Conservation (phyloP, 2,888 invertebrate species). For the Galeruca laticollis region DNA sequence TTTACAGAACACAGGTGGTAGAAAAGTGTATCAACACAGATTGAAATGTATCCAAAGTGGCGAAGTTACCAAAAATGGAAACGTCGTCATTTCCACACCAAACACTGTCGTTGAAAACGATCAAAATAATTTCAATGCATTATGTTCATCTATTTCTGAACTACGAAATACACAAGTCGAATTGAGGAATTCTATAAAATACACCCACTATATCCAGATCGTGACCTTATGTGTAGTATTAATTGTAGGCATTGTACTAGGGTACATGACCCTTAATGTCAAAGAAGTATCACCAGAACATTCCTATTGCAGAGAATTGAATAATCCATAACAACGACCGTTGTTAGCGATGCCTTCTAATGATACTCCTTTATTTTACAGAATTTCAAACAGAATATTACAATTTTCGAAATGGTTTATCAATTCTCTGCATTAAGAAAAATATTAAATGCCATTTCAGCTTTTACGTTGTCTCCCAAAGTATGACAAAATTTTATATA, state of each 20-base stretch:
- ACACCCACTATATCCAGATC: conserved; percentile 69
- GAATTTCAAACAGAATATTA: conserved; percentile 54
- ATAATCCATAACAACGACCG: conserved; percentile 61
- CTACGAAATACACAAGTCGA: conserved; percentile 66
- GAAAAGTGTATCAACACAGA: conserved; percentile 76
- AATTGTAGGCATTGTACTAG: conserved; percentile 52
- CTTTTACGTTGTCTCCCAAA: not conserved
- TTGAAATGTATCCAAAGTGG: conserved; percentile 75
- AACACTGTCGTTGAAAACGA: conserved; percentile 41
- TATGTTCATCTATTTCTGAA: conserved; percentile 60
- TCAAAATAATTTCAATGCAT: conserved; percentile 56
- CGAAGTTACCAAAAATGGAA: conserved; percentile 60
- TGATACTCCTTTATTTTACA: conserved; percentile 50
- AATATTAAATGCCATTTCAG: conserved; percentile 20
- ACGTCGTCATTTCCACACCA: conserved; percentile 30
- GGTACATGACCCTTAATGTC: conserved; percentile 41
- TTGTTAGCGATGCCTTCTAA: conserved; percentile 55
- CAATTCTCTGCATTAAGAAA: conserved; percentile 42
- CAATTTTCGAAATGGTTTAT: conserved; percentile 55
- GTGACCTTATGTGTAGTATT: conserved; percentile 68
- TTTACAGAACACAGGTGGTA: conserved; percentile 59
- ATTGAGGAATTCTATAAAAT: conserved; percentile 68
- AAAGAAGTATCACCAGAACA: conserved; percentile 38
- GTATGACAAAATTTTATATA: conserved; percentile 20
- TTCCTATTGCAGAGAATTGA: conserved; percentile 48